Base-by-base conservation (phyloP, 1,140 invertebrate genomes). In the Chlorops oryzae region DNA sequence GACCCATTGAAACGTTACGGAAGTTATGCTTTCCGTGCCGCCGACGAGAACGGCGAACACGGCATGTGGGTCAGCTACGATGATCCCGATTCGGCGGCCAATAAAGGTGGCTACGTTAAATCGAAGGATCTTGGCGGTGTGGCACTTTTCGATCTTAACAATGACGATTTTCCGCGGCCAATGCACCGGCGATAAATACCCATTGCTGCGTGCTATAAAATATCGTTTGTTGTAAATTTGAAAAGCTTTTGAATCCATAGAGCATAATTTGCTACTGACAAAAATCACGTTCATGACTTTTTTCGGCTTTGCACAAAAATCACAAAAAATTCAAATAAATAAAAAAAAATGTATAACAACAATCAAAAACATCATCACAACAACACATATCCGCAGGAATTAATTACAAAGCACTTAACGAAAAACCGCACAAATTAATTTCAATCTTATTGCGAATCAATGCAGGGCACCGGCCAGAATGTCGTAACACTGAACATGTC, bases 21-120 rank as follows among this genome's bases (percentile, higher is more conserved):
- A 21, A 81, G 81, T 34, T 90, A 88, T 61, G 86, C 84, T 1
- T 88, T 80, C 74, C 79, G 83, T 55, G 56, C 81, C 0, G 83
- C 84, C 51, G 82, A 87, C 50, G 75, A 81, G 12, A 80, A 76
- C 25, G 81, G 77, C 2, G 77, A 83, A 3, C 78, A 80, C 7
- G 85, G 90, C 15, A 76, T 93, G 40, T 97, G 93, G 93, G 84
- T 94, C 0, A 85, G 85, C 40, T 96, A 88, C 63, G 92, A 96
- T 57, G 90, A 96, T 69, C 81, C 85, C 0, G 85, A 90, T 48
- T 92, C 88, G 1, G 84, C 90, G 18, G 82, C 81, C 23, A 81
- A 85, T 50, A 96, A 96, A 63, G 87, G 88, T 0, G 66, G 75
- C 2, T 93, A 85, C 63, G 84, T 80, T 4, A 74, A 83, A 52